A percentile compares a stretch with the other conserved stretches of the same genome.
phyloP scores from a whole-genome alignment of 2,888 invertebrate genomes.

The Drosophila falleni region DNA sequence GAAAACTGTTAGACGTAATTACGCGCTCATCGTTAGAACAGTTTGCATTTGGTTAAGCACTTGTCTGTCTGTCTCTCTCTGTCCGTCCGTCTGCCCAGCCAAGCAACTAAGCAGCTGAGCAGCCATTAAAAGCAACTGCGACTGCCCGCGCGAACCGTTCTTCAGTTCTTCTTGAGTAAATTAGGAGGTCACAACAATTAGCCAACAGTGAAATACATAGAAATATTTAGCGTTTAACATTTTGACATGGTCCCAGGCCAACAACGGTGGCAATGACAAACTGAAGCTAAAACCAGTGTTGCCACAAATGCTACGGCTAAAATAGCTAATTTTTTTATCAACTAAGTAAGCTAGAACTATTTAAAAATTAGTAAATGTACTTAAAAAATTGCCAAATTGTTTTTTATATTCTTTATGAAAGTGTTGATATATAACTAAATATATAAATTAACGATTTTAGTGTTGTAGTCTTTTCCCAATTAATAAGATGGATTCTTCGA shows the following conservation, averaged over 20 bases:
- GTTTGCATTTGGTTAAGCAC: conserved; percentile 53
- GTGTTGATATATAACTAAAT: too few relatives aligned
- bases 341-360: too few relatives aligned
- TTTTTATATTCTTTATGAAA: too few relatives aligned
- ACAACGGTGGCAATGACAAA: conserved; percentile 46
- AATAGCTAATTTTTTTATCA: too few relatives aligned
- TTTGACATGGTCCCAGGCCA: conserved; percentile 64
- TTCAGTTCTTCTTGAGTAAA: conserved; percentile 82
- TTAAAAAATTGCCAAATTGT: too few relatives aligned
- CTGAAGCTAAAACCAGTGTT: background rate
- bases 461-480: too few relatives aligned
- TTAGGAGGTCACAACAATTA: conserved; percentile 85
- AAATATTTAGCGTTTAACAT: conserved; percentile 76
- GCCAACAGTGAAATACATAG: conserved; percentile 81
- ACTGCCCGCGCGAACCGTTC: conserved; percentile 39
- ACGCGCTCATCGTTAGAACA: conserved; percentile 76
- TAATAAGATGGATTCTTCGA: too few relatives aligned
- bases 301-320: too few relatives aligned
- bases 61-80: conserved; percentile 17
- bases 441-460: too few relatives aligned
- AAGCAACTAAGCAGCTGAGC: conserved; percentile 64
- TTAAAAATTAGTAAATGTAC: too few relatives aligned
- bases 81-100: conserved; percentile 55
- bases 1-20: conserved; percentile 73
- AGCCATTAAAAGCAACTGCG: conserved; percentile 52